Conservation (phyloP, 2,113 vertebrate genomes). For the Geococcyx californianus region DNA sequence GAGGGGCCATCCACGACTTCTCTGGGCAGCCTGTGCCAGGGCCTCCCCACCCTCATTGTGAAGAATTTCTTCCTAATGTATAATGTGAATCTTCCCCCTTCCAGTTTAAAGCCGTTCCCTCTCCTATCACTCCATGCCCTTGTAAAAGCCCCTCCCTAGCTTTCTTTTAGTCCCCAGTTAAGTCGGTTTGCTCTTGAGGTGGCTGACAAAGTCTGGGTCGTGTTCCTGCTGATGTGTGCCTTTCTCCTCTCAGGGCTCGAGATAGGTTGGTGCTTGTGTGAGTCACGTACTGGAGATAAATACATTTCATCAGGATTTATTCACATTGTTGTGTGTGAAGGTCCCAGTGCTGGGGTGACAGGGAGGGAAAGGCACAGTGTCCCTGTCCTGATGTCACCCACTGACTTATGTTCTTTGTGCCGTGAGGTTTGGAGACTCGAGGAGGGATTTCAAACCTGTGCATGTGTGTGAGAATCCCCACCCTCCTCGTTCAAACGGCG, state of each 20-base stretch:
- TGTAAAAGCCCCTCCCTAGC: too few relatives aligned
- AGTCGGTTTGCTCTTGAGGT: not conserved
- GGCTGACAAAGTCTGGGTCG: not conserved
- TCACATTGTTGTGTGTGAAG: slow-evolving; percentile 17
- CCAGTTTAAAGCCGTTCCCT: too few relatives aligned
- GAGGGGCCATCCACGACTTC: too few relatives aligned
- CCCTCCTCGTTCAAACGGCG: not conserved
- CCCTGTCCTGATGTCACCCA: not conserved
- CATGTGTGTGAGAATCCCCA: not conserved
- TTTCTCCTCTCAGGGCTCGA: not conserved
- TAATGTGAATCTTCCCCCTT: too few relatives aligned
- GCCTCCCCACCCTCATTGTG: too few relatives aligned
- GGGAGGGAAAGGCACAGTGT: not conserved
- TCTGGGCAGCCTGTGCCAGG: too few relatives aligned
- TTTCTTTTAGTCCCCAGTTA: too few relatives aligned
- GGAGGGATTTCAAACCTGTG: not conserved
- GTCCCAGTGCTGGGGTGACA: not conserved
- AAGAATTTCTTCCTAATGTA: too few relatives aligned
- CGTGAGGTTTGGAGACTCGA: not conserved
- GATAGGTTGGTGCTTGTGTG: not conserved
- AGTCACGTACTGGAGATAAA: not conserved
- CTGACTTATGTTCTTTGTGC: not conserved
- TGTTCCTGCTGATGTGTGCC: not conserved
- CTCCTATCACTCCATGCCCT: too few relatives aligned
- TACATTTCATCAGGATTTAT: not conserved